These are phyloP conservation scores for Caenorhabditis sulstoni DNA, from an alignment of 2,888 invertebrate genomes.

Conservation along the genomic window DNA sequence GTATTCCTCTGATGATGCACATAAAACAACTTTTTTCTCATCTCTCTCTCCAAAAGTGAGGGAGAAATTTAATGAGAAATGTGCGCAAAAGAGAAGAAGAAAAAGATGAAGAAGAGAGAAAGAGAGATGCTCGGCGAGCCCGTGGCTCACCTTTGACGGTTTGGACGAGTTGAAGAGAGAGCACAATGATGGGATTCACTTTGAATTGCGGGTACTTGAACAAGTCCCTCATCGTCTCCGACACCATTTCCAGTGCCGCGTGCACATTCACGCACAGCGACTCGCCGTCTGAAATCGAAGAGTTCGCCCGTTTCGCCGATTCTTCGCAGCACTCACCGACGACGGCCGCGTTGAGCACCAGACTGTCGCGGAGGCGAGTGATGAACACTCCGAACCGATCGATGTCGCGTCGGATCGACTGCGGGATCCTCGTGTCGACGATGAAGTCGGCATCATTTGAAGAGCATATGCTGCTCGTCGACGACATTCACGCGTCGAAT, in stretches of 20 bases:
- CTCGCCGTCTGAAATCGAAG: conserved; percentile 71
- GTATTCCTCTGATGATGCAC: conserved; percentile 55
- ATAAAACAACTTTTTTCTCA: conserved; percentile 52
- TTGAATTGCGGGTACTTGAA: conserved; percentile 72
- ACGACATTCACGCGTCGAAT: conserved; percentile 52
- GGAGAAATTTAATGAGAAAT: conserved; percentile 49
- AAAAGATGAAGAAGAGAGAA: conserved; percentile 15
- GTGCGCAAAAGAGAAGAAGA: background rate
- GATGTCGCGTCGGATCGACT: conserved; percentile 74
- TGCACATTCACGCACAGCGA: conserved; percentile 77
- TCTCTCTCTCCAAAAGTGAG: conserved; percentile 26
- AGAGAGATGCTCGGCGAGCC: conserved; percentile 28
- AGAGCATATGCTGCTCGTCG: conserved; percentile 70
- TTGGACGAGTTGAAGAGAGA: conserved; percentile 69
- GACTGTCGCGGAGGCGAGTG: conserved; percentile 68
- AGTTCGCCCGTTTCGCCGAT: background rate
- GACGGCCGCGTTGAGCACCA: conserved; percentile 68
- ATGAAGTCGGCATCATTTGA: conserved; percentile 68
- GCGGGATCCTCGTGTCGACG: conserved; percentile 68
- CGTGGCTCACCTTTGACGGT: conserved; percentile 62
- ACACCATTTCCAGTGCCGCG: conserved; percentile 77
- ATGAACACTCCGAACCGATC: conserved; percentile 76
- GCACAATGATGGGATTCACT: conserved; percentile 67
- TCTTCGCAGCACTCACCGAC: conserved; percentile 59
- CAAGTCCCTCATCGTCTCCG: conserved; percentile 77